Evolutionary conservation across 2,113 vertebrate genomes (phyloP), one percentile per base, ranked within the genome.

Genomic region (Leptobrachium leishanense): DNA sequence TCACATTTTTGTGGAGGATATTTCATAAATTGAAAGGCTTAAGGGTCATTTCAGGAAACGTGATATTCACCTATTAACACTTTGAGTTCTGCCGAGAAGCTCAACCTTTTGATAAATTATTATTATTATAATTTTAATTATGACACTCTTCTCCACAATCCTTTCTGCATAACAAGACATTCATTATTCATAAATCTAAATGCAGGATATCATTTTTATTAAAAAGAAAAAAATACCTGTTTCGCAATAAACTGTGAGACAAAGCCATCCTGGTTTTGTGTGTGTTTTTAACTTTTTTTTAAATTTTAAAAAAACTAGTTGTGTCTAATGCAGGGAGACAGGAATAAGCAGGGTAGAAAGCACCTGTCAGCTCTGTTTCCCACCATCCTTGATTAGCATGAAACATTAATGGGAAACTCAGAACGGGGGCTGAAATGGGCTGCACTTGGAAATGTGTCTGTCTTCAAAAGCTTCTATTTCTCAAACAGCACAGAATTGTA

Each of bases 281-380:
- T 4, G 46, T 50, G 4, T 50, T 50, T 50, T 50, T 50, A 5
- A 50, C 46, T 50, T 50, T 8, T 50, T 50, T 50, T 50, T 89
- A 80, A 85, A 67, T 89, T 90, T 90, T 88, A 31, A 31, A 31
- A 31, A 31, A 86, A 88, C 89, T 94, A 87, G 90, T 91, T 90
- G 89, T 88, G 89, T 90, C 90, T 96, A 95, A 95, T 95, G 93
- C 94, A 95, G 93, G 88, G 93, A 94, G 96, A 98, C 96, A 95
- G 95, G 92, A 93, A 91, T 95, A 96, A 98, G 94, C 96, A 96
- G 95, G 94, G 93, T 97, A 98, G 96, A 97, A 97, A 95, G 95
- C 94, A 94, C 95, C 95, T 98, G 96, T 97, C 96, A 97, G 92
- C 92, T 95, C 92, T 93, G 91, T 94, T 96, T 95, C 93, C 90